Base-by-base conservation (phyloP, 2,888 invertebrate species). In the Parnassius apollo region DNA sequence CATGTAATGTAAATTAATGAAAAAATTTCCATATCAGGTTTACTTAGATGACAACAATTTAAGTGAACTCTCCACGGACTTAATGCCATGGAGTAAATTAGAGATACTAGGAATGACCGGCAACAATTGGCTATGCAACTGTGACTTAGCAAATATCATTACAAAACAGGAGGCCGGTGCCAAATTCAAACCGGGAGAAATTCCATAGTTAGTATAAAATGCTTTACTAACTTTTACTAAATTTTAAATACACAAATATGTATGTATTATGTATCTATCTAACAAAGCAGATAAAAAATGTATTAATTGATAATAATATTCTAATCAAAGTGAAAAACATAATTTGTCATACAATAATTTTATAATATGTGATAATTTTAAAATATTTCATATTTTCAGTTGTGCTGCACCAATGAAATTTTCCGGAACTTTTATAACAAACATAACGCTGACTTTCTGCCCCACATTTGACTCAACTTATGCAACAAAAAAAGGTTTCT, bases 61-160 rank as follows among this genome's bases (percentile, higher is more conserved):
- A 51, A 92, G 85, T 71, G 92, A 93, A 61, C 78, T 94, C 45
- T 88, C 93, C 46, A 78, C 86, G 44, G 89, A 92, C 64, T 75
- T 94, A 65, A 84, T 93, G 73, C 88, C 92, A 60, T 94, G 94
- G 94, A 81, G 72, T 62, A 83, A 92, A 54, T 73, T 95, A 61
- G 91, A 91, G 25, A 82, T 86, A 8, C 75, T 95, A 55, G 92
- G 93, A 67, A 91, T 94, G 77, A 85, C 89, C 1, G 93, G 93
- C n/a, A 95, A 95, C 84, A 93, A 90, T 59, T 94, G 95, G 92
- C 81, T 92, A 50, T 95, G 95, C 76, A 93, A 93, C 75, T 95
- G 95, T 75, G 91, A 91, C 66, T 76, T 92, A 46, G 85, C 81
- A 18, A 78, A 87, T 62, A 91, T 91, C 68, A 81, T 91, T 49